Base-by-base conservation (phyloP, 1,140 invertebrate genomes). In the Agraylea sexmaculata region DNA sequence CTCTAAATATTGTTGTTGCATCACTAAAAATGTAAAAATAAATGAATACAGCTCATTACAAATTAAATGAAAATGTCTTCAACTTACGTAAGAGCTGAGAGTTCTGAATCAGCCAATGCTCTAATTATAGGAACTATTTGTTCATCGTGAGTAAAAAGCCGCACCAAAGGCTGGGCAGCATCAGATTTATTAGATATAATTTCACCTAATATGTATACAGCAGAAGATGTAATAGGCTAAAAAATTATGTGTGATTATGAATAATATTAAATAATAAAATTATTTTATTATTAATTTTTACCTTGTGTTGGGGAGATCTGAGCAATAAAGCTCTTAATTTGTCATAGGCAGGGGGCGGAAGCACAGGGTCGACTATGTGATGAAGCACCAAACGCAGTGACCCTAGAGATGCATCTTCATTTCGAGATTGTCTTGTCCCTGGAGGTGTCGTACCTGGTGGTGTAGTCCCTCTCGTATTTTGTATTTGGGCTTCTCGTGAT, bases 1-100 rank as follows among this genome's bases (percentile, higher is more conserved):
- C 88, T 35, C 90, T 80, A 62, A 95, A 95, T 51, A 95, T 85
- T 17, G 89, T 94, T 41, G 90, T 93, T 29, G 83, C 77, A 69
- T 95, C 89, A 22, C 84, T 88, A 54, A 37, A 70, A 64, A 17
- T 29, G 17, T 36, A 41, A 41, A 33, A 25, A 21, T 34, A 34
- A 11, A 15, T 16, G 47, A 45, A 44, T 42, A 37, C 27, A 47
- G 18, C 41, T 45, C 33, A 37, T 29, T n/a, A 35, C 15, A 34
- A 18, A 17, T 4, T n/a, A n/a, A n/a, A n/a, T n/a, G n/a, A n/a
- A n/a, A n/a, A n/a, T n/a, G n/a, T n/a, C n/a, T n/a, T n/a, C n/a
- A 42, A 77, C 80, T 81, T 59, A 87, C 83, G 83, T 87, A 40
- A 88, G 74, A 60, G 80, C 83, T 15, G 84, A 85, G 57, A 91